phyloP scores from a whole-genome alignment of 2,113 vertebrate genomes.

The Elaphurus davidianus region DNA sequence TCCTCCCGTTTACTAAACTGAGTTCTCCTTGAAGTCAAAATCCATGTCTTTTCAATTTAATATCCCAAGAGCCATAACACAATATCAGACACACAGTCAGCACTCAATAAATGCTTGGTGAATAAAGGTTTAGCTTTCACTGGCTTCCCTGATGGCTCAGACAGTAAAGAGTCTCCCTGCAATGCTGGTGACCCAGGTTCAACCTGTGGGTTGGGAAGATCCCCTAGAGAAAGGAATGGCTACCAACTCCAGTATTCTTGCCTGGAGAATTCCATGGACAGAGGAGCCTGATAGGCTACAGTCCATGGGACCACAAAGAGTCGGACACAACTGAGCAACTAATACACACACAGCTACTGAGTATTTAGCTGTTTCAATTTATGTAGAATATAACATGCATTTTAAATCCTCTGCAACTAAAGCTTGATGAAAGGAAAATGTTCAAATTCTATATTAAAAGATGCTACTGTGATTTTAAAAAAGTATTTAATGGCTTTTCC shows the following conservation, averaged over 20 bases:
- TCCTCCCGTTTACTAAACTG: not conserved
- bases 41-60: not conserved
- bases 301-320: not conserved
- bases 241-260: not conserved
- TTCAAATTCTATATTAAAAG: not conserved
- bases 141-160: not conserved
- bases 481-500: not conserved
- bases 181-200: not conserved
- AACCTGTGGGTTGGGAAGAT: not conserved
- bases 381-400: not conserved
- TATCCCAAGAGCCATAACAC: not conserved
- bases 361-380: not conserved
- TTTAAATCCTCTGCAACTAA: constrained; percentile 17
- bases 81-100: not conserved
- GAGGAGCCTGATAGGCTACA: not conserved
- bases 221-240: not conserved
- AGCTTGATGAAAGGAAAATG: not conserved
- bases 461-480: not conserved
- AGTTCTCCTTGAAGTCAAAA: not conserved
- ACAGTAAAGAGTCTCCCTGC: not conserved
- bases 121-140: not conserved
- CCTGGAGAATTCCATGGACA: not conserved
- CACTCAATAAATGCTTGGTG: not conserved
- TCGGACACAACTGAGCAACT: not conserved
- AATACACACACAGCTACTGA: not conserved